Conservation (phyloP, 2,888 invertebrate genomes). For the Amiota communis region DNA sequence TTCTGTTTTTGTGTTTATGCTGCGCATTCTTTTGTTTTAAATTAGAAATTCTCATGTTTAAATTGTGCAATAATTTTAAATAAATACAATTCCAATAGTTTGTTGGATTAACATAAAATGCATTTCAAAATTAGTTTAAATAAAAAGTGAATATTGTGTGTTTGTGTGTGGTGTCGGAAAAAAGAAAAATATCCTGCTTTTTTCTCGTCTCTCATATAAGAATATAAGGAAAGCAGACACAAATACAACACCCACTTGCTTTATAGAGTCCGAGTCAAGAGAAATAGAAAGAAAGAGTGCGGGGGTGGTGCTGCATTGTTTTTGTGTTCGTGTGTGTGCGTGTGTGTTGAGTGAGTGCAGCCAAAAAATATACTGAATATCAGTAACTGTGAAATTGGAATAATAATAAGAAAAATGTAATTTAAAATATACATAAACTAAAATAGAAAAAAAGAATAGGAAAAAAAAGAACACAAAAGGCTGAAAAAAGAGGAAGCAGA, state of each 20-base stretch:
- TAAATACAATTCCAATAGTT: too few species aligned
- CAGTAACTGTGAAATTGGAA: not conserved
- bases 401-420: not conserved
- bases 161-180: not conserved
- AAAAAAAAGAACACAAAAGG: not conserved
- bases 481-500: constrained; percentile 7
- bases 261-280: too few species aligned
- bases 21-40: too few species aligned
- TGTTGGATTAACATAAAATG: too few species aligned
- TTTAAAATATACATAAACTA: not conserved
- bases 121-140: too few species aligned
- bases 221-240: not conserved
- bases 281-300: not conserved
- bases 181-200: not conserved
- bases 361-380: not conserved
- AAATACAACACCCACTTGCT: not conserved
- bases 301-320: not conserved
- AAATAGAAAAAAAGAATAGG: not conserved
- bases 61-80: too few species aligned
- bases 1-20: too few species aligned
- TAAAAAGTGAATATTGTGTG: not conserved
- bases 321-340: not conserved
- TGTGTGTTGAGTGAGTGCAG: not conserved
- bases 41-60: too few species aligned
- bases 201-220: not conserved